phyloP scores from a whole-genome alignment of 2,113 vertebrate species.

The Apodemus sylvaticus region DNA sequence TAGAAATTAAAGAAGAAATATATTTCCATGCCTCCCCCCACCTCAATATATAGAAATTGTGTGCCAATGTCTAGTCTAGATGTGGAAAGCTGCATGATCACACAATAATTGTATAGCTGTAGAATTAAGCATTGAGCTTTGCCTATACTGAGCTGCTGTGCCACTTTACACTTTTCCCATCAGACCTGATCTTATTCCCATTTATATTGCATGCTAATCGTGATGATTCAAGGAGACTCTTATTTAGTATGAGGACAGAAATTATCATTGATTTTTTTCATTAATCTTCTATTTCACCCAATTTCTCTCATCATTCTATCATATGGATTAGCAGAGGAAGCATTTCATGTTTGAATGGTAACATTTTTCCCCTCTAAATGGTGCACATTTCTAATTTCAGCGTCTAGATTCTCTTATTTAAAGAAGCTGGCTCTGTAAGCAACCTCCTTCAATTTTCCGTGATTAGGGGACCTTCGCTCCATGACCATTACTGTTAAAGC shows the following conservation, averaged over 20 bases:
- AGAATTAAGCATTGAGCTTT: slow-evolving; percentile 42
- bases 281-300: slow-evolving; percentile 86
- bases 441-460: slow-evolving; percentile 48
- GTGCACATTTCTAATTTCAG: slow-evolving; percentile 68
- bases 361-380: slow-evolving; percentile 68
- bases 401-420: slow-evolving; percentile 68
- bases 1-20: slow-evolving; percentile 92
- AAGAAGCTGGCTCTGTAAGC: slow-evolving; percentile 47
- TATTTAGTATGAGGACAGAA: slow-evolving; percentile 84
- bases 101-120: slow-evolving; percentile 46
- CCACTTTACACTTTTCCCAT: slow-evolving; percentile 55
- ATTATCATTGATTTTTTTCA: slow-evolving; percentile 84
- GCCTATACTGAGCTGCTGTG: slow-evolving; percentile 60
- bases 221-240: slow-evolving; percentile 79
- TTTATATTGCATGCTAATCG: slow-evolving; percentile 77
- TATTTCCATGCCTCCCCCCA: slow-evolving; percentile 81
- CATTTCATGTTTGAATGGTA: slow-evolving; percentile 81
- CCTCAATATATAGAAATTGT: slow-evolving; percentile 77
- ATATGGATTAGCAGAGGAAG: slow-evolving; percentile 83
- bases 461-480: slow-evolving; percentile 39
- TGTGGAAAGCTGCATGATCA: slow-evolving; percentile 70
- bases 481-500: slow-evolving; percentile 38
- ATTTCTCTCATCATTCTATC: slow-evolving; percentile 83
- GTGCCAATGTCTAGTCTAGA: slow-evolving; percentile 67
- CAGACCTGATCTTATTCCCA: slow-evolving; percentile 76